These are phyloP conservation scores for Gambusia yucatana DNA, from an alignment of 2,797 vertebrate species.

Conservation along the genomic window DNA sequence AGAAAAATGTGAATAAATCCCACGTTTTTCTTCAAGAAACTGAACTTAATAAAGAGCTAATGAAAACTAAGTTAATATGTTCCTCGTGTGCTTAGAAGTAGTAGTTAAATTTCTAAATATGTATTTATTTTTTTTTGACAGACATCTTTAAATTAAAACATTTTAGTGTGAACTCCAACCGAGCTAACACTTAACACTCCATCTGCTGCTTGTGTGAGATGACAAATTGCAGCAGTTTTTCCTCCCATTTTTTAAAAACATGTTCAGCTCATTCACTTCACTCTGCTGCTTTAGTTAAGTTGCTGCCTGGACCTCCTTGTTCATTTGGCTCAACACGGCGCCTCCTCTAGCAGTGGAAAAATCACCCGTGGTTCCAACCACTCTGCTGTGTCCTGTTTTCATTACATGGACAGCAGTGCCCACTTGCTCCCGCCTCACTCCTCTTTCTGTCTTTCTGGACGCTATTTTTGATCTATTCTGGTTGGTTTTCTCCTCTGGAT, in stretches of 20 bases:
- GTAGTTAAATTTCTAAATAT: neutral
- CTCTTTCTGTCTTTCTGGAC: constrained; percentile 34
- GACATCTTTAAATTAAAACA: neutral
- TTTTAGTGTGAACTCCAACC: constrained; percentile 23
- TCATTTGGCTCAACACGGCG: constrained; percentile 47
- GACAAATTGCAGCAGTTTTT: constrained; percentile 51
- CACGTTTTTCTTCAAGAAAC: neutral
- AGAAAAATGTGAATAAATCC: neutral
- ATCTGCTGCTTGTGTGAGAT: constrained; percentile 35
- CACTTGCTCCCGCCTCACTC: constrained; percentile 19
- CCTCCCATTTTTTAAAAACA: constrained; percentile 16
- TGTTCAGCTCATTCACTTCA: constrained; percentile 45
- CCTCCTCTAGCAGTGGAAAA: constrained; percentile 46
- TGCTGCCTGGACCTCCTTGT: constrained; percentile 22
- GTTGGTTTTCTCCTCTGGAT: constrained; percentile 50
- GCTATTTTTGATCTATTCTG: constrained; percentile 47
- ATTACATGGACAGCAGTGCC: constrained; percentile 50
- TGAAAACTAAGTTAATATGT: neutral
- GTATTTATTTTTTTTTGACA: neutral
- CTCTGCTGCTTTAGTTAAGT: constrained; percentile 32
- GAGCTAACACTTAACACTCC: constrained; percentile 8
- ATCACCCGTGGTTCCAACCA: constrained; percentile 42
- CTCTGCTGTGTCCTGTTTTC: constrained; percentile 68
- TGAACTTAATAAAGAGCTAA: neutral
- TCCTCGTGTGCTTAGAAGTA: neutral